Evolutionary conservation across 2,888 invertebrate species (phyloP).

Genomic region (Perizoma flavofasciatum): DNA sequence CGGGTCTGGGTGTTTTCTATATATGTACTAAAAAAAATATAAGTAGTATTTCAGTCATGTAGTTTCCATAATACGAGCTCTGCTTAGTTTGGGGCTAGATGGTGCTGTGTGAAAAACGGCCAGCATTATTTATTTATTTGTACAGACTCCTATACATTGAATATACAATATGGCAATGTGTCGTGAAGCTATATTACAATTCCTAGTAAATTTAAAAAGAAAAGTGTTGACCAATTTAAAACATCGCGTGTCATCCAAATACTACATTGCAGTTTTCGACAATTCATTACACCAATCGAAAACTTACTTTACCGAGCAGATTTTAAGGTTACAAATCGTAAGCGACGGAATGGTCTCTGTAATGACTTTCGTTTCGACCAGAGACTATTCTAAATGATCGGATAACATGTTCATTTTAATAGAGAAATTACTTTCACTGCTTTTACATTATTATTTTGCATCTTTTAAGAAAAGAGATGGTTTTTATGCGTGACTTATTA

Average conservation of each 20-base stretch:
- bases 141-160: too few species aligned
- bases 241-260: constrained; percentile 29
- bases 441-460: constrained; percentile 33
- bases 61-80: too few species aligned
- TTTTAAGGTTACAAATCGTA: constrained; percentile 21
- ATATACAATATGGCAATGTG: neutral
- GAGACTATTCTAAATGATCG: constrained; percentile 58
- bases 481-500: constrained; percentile 5
- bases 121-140: too few species aligned
- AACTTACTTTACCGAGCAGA: constrained; percentile 15
- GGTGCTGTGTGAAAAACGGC: too few species aligned
- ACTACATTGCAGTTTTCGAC: constrained; percentile 27
- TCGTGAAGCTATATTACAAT: constrained; percentile 4
- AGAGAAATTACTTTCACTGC: constrained; percentile 62
- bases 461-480: constrained; percentile 12
- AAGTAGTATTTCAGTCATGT: too few species aligned
- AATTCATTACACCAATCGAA: constrained; percentile 14
- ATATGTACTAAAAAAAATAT: too few species aligned
- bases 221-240: constrained; percentile 22
- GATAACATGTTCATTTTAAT: constrained; percentile 62
- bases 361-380: constrained; percentile 53
- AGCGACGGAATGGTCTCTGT: constrained; percentile 20
- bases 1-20: too few species aligned
- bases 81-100: too few species aligned
- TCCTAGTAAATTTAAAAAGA: constrained; percentile 24